Evolutionary conservation across 2,113 vertebrate genomes (phyloP), one percentile per base, ranked within the genome.

Genomic region (Psophia crepitans): DNA sequence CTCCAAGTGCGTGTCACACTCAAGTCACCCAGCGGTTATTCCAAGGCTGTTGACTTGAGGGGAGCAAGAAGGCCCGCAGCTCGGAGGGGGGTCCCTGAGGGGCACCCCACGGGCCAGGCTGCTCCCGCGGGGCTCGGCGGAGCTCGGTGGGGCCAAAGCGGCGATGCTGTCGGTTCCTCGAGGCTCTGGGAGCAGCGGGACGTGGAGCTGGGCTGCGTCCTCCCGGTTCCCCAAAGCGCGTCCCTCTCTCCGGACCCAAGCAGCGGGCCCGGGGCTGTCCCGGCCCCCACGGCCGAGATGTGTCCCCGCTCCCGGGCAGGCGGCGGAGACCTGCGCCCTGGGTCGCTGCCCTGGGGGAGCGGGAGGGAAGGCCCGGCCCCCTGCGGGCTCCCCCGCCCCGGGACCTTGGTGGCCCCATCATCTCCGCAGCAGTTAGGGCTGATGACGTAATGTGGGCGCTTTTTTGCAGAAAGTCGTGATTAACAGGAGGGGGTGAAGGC

Each of bases 361-460:
- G 19, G 68, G 63, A 75, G 43, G 15, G 57, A 46, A 51, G 35
- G 68, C 64, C 37, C 57, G 4, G 49, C 58, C 82, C 60, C 48
- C 68, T 28, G 28, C 35, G 48, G 57, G 46, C 57, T 85, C 73
- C 63, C 48, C 57, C 73, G 63, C 83, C 54, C 73, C 46, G 35
- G 27, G 58, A 81, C 81, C 87, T 77, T 49, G 28, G 88, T 89
- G 95, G 92, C 96, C 86, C 80, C 82, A 28, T 33, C 74, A 26
- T 54, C 53, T 32, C 78, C 37, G 26, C 56, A 71, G 46, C 49
- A 60, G 46, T 86, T 76, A 20, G 80, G 68, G 58, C 71, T 84
- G 84, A 46, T 95, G 96, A 94, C 89, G 84, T 84, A 15, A 92
- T 41, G 49, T 13, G 68, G 54, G 37, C 30, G 6, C 51, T 56